Conservation (phyloP, 1,140 invertebrate genomes). For the Listronotus oregonensis region DNA sequence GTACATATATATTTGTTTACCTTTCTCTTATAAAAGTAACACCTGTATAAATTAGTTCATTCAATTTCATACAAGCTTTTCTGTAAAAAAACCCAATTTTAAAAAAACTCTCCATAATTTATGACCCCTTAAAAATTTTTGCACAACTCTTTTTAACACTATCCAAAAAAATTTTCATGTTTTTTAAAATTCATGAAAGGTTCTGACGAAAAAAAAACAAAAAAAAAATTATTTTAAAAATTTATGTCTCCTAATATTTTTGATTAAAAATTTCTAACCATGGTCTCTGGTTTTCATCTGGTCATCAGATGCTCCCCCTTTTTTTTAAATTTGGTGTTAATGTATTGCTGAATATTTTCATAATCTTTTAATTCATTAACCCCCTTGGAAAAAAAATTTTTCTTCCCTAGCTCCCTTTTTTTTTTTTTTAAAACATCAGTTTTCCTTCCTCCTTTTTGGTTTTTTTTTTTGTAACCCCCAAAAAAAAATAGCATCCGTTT, state of each 20-base stretch:
- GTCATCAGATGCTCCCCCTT: constrained; percentile 69
- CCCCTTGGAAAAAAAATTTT: constrained; percentile 92
- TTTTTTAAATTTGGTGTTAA: constrained; percentile 82
- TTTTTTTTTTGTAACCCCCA: constrained; percentile 16
- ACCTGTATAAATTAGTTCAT: constrained; percentile 84
- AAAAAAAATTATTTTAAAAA: constrained; percentile 59
- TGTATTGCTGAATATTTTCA: constrained; percentile 85
- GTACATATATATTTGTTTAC: too few relatives aligned
- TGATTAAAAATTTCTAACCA: constrained; percentile 13
- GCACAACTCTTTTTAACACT: constrained; percentile 79
- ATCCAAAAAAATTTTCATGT: constrained; percentile 83
- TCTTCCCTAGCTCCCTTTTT: constrained; percentile 81
- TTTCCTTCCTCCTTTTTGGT: constrained; percentile 52
- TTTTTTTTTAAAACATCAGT: constrained; percentile 49
- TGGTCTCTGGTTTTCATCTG: constrained; percentile 85
- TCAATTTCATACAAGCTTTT: constrained; percentile 83
- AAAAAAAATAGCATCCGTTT: too few relatives aligned
- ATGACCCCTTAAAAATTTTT: constrained; percentile 94
- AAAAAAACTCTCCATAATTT: constrained; percentile 92
- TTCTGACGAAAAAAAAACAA: constrained; percentile 92
- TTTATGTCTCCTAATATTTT: too few relatives aligned
- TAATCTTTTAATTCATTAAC: constrained; percentile 95
- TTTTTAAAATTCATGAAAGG: constrained; percentile 93
- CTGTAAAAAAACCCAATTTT: constrained; percentile 80
- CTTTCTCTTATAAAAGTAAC: constrained; percentile 81